Conservation (phyloP, 2,113 vertebrate genomes). For the Mionectes macconnelli region DNA sequence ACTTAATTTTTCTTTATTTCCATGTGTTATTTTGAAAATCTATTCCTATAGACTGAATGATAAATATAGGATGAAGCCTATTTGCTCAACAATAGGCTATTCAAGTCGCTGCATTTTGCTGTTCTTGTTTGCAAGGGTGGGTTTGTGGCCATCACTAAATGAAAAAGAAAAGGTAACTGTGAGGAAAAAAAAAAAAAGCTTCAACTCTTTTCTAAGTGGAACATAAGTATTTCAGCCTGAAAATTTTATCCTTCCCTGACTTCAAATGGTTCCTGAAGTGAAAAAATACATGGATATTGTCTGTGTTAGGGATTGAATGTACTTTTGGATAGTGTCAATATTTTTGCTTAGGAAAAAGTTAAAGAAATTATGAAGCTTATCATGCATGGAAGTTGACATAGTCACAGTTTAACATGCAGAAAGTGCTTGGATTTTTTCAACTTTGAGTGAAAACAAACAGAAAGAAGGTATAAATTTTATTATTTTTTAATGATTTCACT, state of each 20-base stretch:
- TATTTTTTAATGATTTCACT: not conserved
- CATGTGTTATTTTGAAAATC: constrained; percentile 2
- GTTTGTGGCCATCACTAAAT: not conserved
- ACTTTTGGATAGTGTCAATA: not conserved
- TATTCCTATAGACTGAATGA: not conserved
- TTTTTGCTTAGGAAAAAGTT: not conserved
- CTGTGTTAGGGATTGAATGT: not conserved
- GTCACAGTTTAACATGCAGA: not conserved
- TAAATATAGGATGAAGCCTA: not conserved
- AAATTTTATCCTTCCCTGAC: not conserved
- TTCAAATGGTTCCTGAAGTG: not conserved
- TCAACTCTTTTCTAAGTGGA: not conserved
- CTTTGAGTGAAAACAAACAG: not conserved
- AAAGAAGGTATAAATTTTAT: not conserved
- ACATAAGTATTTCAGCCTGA: not conserved
- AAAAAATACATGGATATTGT: not conserved
- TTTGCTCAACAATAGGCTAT: not conserved
- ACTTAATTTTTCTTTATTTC: constrained; percentile 19
- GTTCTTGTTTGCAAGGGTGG: not conserved
- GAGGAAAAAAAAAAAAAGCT: not conserved
- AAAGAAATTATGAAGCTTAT: not conserved
- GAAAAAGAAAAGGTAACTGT: not conserved
- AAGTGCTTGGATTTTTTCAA: not conserved
- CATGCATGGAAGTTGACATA: not conserved
- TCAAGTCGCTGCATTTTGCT: not conserved